A percentile compares a stretch with the other conserved stretches of the same genome.
Conservation (phyloP, 1,140 invertebrate genomes). For the Ylistrum balloti region DNA sequence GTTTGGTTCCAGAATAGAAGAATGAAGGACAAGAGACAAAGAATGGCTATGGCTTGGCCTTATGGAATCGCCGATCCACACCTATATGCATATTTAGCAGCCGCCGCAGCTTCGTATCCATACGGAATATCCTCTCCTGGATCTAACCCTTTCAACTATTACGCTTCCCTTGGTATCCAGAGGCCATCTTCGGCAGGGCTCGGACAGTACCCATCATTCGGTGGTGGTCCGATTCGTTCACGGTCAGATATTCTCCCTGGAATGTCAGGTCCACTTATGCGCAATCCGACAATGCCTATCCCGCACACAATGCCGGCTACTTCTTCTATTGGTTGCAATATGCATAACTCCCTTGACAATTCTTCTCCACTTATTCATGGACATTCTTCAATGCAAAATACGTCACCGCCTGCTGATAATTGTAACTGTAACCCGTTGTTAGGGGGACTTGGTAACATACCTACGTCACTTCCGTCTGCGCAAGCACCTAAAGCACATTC, state of each 20-base stretch:
- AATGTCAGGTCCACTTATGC: constrained; percentile 64
- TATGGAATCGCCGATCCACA: constrained; percentile 91
- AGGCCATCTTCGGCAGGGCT: constrained; percentile 54
- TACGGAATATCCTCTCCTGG: constrained; percentile 79
- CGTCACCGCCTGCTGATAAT: constrained; percentile 60
- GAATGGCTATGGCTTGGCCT: constrained; percentile 96
- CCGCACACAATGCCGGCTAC: constrained; percentile 55
- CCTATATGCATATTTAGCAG: constrained; percentile 93
- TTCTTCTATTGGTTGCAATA: constrained; percentile 51
- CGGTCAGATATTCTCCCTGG: constrained; percentile 66
- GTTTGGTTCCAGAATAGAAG: constrained; percentile 99
- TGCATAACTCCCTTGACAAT: constrained; percentile 55
- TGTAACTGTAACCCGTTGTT: constrained; percentile 62
- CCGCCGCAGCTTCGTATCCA: constrained; percentile 88
- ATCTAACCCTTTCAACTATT: constrained; percentile 70
- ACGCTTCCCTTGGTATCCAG: constrained; percentile 65
- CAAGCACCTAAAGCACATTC: constrained; percentile 61
- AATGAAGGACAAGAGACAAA: constrained; percentile 99
- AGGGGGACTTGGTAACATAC: constrained; percentile 56
- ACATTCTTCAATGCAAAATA: constrained; percentile 54
- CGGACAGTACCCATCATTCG: constrained; percentile 58
- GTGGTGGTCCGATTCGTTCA: constrained; percentile 62
- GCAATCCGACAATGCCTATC: constrained; percentile 53
- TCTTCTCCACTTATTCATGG: constrained; percentile 55
- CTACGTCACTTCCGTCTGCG: constrained; percentile 57